Evolutionary conservation across 2,888 invertebrate species (phyloP), one percentile per base, ranked within the genome.

Genomic region (Cremastobaeus sp.): DNA sequence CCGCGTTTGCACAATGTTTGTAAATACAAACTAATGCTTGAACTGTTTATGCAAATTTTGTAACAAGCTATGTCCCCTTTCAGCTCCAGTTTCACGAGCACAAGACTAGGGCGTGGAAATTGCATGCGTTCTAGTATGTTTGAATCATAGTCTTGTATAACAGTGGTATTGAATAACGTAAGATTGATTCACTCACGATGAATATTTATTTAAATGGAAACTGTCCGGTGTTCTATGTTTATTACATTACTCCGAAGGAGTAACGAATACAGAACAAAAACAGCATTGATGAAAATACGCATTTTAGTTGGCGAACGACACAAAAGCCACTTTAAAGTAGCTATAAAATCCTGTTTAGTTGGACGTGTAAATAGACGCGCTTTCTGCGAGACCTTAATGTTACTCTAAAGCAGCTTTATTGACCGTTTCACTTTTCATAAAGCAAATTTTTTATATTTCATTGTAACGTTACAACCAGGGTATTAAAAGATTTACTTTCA

Each of bases 21-120:
- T 25, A 45, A 59, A 45, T 59, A 45, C 39, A 45, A 59, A 45
- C 34, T 45, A 59, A 45, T 21, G 45, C 17, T 25, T 34, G 21
- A 59, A 34, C 45, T 45, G 21, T 45, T 59, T 59, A 37, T 47
- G 47, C 37, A 47, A 37, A 59, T 47, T 18, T 37, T 28, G 28
- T 3, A 35, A 47, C 37, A 47, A 47, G 28, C 12, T 11, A 11
- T n/a, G 14, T 15, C 35, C 11, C 21, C 14, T 21, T 21, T 12
- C 6, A 2, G 43, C 14, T 32, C 0, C 3, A 43, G 34, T 32
- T 43, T 30, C 32, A 1, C 14, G 3, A 14, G 21, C 12, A 52
- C 15, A n/a, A 35, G 37, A 32, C 9, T 11, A 28, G 12, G 28
- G 28, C 39, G 28, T 28, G 15, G 15, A 25, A 54, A 54, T 39